phyloP scores from a whole-genome alignment of 2,888 invertebrate species.

The Philaethria dido region DNA sequence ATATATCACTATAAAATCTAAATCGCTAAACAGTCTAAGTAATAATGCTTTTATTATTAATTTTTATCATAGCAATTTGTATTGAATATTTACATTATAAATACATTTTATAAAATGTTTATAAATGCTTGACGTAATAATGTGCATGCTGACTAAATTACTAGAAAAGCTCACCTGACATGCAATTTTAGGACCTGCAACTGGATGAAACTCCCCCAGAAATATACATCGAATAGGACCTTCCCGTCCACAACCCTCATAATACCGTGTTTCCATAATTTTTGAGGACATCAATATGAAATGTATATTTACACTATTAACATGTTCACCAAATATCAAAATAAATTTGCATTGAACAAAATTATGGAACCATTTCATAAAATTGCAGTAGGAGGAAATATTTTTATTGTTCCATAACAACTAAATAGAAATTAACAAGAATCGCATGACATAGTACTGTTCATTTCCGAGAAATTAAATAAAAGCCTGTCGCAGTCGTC shows the following conservation, averaged over 20 bases:
- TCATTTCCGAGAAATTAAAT: slow-evolving; percentile 45
- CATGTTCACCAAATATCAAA: slow-evolving; percentile 46
- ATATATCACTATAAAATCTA: neutral
- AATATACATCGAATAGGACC: slow-evolving; percentile 93
- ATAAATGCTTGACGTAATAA: slow-evolving; percentile 18
- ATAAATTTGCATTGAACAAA: slow-evolving; percentile 41
- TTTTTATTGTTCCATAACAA: slow-evolving; percentile 15
- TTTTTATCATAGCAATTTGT: neutral
- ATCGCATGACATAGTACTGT: slow-evolving; percentile 44
- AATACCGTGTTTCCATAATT: slow-evolving; percentile 79
- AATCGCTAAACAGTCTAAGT: neutral
- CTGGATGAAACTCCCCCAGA: slow-evolving; percentile 89
- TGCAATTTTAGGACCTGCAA: slow-evolving; percentile 92
- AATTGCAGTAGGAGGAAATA: slow-evolving; percentile 6
- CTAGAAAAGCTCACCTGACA: slow-evolving; percentile 86
- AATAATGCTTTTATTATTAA: neutral
- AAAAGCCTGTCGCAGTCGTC: slow-evolving; percentile 23
- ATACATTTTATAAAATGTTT: slow-evolving; percentile 17
- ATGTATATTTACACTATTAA: slow-evolving; percentile 53
- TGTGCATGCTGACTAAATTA: slow-evolving; percentile 4
- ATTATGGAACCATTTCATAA: slow-evolving; percentile 35
- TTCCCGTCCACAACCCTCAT: slow-evolving; percentile 87
- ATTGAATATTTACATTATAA: neutral
- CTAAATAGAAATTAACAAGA: slow-evolving; percentile 23
- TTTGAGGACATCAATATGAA: slow-evolving; percentile 56